These are phyloP conservation scores for Panopea generosa DNA, from an alignment of 2,888 invertebrate species.

Conservation along the genomic window DNA sequence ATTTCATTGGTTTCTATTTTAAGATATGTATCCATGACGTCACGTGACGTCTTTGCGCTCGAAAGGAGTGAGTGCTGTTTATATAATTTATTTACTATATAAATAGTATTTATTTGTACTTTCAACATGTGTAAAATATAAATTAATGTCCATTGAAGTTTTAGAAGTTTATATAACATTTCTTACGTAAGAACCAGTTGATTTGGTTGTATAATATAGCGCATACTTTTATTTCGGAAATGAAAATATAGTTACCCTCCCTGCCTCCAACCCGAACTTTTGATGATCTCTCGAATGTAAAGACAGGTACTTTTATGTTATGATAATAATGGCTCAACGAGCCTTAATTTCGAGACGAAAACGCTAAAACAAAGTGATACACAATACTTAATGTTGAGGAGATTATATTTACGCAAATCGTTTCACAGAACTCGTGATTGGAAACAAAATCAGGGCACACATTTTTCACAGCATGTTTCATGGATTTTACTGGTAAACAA, in stretches of 20 bases:
- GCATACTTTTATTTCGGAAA: conserved; percentile 18
- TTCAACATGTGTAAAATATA: too few species aligned
- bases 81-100: too few species aligned
- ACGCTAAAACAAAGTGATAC: conserved; percentile 26
- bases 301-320: conserved; percentile 70
- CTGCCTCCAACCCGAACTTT: conserved; percentile 69
- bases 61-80: conserved; percentile 26
- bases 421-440: not conserved
- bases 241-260: conserved; percentile 27
- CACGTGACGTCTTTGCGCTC: conserved; percentile 62
- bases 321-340: conserved; percentile 78
- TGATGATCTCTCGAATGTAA: conserved; percentile 77
- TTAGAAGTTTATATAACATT: too few species aligned
- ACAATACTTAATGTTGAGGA: not conserved
- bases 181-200: too few species aligned
- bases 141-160: too few species aligned
- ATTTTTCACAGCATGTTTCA: conserved; percentile 50
- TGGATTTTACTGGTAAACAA: conserved; percentile 23
- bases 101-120: too few species aligned
- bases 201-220: too few species aligned
- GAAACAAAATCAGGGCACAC: conserved; percentile 12
- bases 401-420: not conserved
- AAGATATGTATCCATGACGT: conserved; percentile 74
- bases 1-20: conserved; percentile 57
- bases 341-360: conserved; percentile 77